A percentile compares a stretch with the other conserved stretches of the same genome.
Evolutionary conservation across 2,797 vertebrate genomes (phyloP).

Genomic region (Heteromormyrus szaboi): DNA sequence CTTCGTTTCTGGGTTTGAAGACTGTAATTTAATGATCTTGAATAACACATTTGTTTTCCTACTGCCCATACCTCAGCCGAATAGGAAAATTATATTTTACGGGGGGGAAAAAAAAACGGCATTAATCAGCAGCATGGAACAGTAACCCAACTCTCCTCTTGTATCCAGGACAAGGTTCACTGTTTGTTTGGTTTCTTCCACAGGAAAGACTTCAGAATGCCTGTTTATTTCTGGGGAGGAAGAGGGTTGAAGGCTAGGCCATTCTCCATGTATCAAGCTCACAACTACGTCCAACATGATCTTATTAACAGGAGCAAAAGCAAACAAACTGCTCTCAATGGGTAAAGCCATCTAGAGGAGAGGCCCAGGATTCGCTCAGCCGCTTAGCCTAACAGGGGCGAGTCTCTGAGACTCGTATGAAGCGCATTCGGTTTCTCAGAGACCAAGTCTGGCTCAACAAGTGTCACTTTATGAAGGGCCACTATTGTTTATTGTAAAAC

Average conservation of each 20-base stretch:
- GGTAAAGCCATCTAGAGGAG: slow-evolving; percentile 72
- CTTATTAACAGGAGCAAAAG: slow-evolving; percentile 66
- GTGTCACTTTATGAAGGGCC: not conserved
- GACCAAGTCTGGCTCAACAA: not conserved
- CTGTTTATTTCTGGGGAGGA: slow-evolving; percentile 69
- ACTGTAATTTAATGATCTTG: slow-evolving; percentile 7
- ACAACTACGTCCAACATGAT: slow-evolving; percentile 65
- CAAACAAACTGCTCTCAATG: slow-evolving; percentile 42
- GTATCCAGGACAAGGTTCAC: slow-evolving; percentile 22
- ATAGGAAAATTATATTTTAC: not conserved
- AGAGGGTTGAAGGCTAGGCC: slow-evolving; percentile 69
- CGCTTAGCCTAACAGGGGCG: not conserved
- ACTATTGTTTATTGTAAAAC: not conserved
- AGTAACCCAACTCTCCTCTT: not conserved
- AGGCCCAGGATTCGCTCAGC: not conserved
- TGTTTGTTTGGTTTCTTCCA: slow-evolving; percentile 24
- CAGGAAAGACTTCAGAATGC: slow-evolving; percentile 68
- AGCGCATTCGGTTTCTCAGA: not conserved
- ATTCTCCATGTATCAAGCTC: slow-evolving; percentile 48
- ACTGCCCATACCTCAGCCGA: not conserved
- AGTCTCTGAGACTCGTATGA: not conserved
- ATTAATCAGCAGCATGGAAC: not conserved
- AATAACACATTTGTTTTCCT: not conserved
- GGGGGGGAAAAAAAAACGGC: not conserved
- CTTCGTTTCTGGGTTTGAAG: slow-evolving; percentile 7